Evolutionary conservation across 2,113 vertebrate genomes (phyloP).

Genomic region (Tragelaphus imberbis): DNA sequence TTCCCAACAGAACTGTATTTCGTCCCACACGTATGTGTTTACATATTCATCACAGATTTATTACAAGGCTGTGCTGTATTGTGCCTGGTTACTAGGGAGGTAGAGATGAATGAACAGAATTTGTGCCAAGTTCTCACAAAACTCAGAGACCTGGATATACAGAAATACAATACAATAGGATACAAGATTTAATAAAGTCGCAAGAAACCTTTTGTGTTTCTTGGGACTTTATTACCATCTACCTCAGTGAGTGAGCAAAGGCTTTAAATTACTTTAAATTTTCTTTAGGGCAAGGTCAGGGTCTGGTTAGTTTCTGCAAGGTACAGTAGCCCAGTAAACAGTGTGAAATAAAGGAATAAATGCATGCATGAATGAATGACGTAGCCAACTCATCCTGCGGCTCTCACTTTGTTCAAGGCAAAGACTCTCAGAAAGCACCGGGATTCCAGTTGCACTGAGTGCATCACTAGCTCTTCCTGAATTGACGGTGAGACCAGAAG

Average conservation of each 20-base stretch:
- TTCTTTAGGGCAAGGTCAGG: not conserved
- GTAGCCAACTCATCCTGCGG: not conserved
- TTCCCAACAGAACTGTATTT: not conserved
- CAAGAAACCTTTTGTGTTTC: not conserved
- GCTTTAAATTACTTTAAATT: not conserved
- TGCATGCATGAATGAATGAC: not conserved
- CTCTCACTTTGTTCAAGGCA: not conserved
- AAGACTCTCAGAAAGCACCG: not conserved
- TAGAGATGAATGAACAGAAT: not conserved
- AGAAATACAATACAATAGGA: not conserved
- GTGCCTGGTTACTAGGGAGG: not conserved
- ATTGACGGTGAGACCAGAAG: slow-evolving; percentile 1
- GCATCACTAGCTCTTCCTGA: not conserved
- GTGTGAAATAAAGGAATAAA: not conserved
- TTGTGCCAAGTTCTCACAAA: not conserved
- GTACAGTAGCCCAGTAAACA: not conserved
- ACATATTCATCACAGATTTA: not conserved
- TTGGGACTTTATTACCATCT: not conserved
- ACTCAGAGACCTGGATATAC: not conserved
- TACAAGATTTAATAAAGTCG: not conserved
- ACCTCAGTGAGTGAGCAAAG: not conserved
- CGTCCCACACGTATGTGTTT: not conserved
- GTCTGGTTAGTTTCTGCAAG: not conserved
- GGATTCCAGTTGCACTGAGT: not conserved
- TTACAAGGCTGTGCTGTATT: not conserved